Percentiles rank a stretch among this genome's conserved stretches.
phyloP scores from a whole-genome alignment of 64 coral and sea anemone genomes.

The Astreopora myriophthalma region DNA sequence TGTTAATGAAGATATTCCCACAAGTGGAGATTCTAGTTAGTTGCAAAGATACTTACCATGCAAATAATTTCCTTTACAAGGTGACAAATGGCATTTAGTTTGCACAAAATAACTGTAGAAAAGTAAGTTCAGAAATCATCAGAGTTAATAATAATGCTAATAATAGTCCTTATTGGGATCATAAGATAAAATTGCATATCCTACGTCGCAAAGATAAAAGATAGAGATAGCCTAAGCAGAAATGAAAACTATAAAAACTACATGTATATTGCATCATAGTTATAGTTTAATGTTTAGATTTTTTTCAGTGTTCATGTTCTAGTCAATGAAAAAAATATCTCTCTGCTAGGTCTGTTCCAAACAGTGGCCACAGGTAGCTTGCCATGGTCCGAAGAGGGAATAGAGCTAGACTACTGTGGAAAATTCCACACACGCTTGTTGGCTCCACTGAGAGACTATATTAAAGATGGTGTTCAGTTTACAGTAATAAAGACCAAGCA shows the following conservation, averaged over 20 bases:
- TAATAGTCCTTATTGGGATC: no score
- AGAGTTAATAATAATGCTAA: no score
- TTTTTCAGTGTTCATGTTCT: background rate
- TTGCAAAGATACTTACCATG: background rate
- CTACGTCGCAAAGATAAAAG: no score
- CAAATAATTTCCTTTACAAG: no score
- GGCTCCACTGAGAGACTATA: slow-evolving; percentile 70
- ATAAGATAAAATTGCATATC: no score
- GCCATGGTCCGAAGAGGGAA: slow-evolving; percentile 80
- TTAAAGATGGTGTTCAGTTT: slow-evolving; percentile 84
- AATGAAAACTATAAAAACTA: no score
- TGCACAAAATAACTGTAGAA: no score
- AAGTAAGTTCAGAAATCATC: no score
- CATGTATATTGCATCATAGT: no score
- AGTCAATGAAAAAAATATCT: background rate
- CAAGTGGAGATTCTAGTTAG: background rate
- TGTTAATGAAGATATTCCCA: background rate
- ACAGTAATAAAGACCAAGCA: slow-evolving; percentile 85
- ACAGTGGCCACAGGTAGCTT: slow-evolving; percentile 55
- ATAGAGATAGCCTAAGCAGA: no score
- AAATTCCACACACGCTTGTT: slow-evolving; percentile 71
- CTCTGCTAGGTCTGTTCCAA: slow-evolving; percentile 26
- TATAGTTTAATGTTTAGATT: background rate
- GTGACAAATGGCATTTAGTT: no score
- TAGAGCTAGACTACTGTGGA: slow-evolving; percentile 78